Base-by-base conservation (phyloP, 2,888 invertebrate genomes). In the Campopleginae sp. region DNA sequence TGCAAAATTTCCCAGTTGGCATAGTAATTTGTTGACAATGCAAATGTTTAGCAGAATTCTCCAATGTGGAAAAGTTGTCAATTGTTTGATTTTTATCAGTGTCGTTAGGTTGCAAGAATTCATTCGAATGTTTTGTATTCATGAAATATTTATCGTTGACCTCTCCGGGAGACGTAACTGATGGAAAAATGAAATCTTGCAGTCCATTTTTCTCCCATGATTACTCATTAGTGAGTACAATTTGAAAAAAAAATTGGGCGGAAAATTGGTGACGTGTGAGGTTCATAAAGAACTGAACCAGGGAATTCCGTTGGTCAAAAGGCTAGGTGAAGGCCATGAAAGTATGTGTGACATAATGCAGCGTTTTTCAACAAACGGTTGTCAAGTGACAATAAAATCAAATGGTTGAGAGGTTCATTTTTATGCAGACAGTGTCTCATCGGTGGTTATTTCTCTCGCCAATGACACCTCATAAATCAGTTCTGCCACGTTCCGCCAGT, bases 391-490 rank as follows among this genome's bases (percentile, higher is more conserved):
- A 75, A 82, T 72, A 72, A 82, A 31, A 66, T 38, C 44, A 38
- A 23, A 58, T 51, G 42, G 54, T 68, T 68, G 23, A 10, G 38
- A 19, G 8, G 51, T 85, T 82, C 75, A 76, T 76, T 82, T 70
- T 48, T 74, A 70, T 75, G 74, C 79, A 63, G 44, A 68, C 68
- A 51, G 66, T 68, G 75, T 75, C 70, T 84, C 76, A 71, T 84
- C 83, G 79, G 51, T 42, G 75, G 82, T 81, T 86, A 85, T 85
- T 83, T 81, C 58, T 72, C 75, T 80, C 83, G 86, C 80, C 87
- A 87, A 88, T 86, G 85, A 86, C 86, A 82, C 70, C 83, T 88
- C 87, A 86, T 87, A 85, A 85, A 87, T 88, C 77, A 87, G 86
- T 84, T 88, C 82, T 86, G 80, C 84, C 82, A 87, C 87, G 85